Percentiles rank a stretch among this genome's conserved stretches.
These are phyloP conservation scores for Ageneiosus marmoratus DNA, from an alignment of 2,113 vertebrate species.

Conservation along the genomic window DNA sequence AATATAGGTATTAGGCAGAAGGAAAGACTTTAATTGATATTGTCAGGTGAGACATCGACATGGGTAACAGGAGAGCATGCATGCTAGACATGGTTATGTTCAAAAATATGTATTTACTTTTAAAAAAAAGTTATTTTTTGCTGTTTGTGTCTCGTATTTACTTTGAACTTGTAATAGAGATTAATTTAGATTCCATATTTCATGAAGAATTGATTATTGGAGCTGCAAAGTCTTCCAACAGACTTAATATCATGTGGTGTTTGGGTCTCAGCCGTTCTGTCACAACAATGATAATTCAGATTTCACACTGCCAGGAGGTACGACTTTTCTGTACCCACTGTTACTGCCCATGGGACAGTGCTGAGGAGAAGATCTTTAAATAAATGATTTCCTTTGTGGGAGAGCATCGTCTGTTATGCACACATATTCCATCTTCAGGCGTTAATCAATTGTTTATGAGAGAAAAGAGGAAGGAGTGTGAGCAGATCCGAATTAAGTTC, in stretches of 20 bases:
- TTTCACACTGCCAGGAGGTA: slow-evolving; percentile 20
- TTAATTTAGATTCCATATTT: neutral
- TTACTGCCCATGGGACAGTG: slow-evolving; percentile 21
- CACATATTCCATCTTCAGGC: neutral
- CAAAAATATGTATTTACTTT: neutral
- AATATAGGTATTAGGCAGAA: too few species aligned
- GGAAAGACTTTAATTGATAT: too few species aligned
- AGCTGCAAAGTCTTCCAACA: neutral
- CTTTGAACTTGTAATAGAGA: neutral
- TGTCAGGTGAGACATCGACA: neutral
- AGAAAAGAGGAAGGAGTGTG: neutral
- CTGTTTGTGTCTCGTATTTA: neutral
- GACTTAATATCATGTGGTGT: slow-evolving; percentile 12
- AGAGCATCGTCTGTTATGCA: slow-evolving; percentile 7
- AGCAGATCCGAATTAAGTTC: neutral
- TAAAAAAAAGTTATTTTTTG: neutral
- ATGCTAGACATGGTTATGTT: neutral
- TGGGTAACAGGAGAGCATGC: too few species aligned
- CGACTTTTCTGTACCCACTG: neutral
- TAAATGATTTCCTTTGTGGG: slow-evolving; percentile 29
- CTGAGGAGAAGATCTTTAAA: slow-evolving; percentile 31
- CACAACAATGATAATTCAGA: neutral
- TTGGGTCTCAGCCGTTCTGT: neutral
- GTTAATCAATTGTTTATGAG: neutral
- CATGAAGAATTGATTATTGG: neutral